Base-by-base conservation (phyloP, 2,797 vertebrate genomes). In the Clarias fuscus region DNA sequence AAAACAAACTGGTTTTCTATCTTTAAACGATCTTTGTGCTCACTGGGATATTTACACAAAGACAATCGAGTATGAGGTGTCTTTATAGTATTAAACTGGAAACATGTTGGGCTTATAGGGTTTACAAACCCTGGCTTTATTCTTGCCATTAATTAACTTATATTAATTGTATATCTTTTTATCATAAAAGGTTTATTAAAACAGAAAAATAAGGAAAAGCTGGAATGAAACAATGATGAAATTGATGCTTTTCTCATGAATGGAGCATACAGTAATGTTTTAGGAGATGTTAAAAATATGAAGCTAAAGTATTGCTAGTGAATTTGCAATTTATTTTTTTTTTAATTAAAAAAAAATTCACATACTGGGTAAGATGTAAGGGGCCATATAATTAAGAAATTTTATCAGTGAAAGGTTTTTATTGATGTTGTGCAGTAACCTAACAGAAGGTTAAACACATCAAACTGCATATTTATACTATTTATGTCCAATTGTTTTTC, bases 401-500 rank as follows among this genome's bases (percentile, higher is more conserved):
- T 67, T 30, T 48, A 80, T 15, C 1, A 18, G n/a, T 80, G 7
- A 20, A 48, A 15, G 13, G 43, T 22, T 53, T 82, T 11, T 48
- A 30, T 20, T 82, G 24, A 68, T 33, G n/a, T 53, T 11, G 15
- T 68, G n/a, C 64, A 67, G 48, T 53, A 81, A 53, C 24, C 27
- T 13, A 81, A 81, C 17, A 27, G 37, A 18, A 65, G 59, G 22
- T 62, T 62, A n/a, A 61, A 62, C 59, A n/a, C 61, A 81, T 82
- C 71, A 77, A 75, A 33, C 20, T 22, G 15, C 11, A 43, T 68
- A 43, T 73, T 59, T 83, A n/a, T 77, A 67, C 22, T 80, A 22
- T 80, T 86, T 84, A 64, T 85, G 24, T 61, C 33, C 2, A 59
- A 15, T n/a, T 48, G 48, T 77, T 71, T 37, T 59, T 53, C 53